Percentiles rank a stretch among this genome's conserved stretches.
These are phyloP conservation scores for Apamea anceps DNA, from an alignment of 2,888 invertebrate genomes.

Conservation along the genomic window DNA sequence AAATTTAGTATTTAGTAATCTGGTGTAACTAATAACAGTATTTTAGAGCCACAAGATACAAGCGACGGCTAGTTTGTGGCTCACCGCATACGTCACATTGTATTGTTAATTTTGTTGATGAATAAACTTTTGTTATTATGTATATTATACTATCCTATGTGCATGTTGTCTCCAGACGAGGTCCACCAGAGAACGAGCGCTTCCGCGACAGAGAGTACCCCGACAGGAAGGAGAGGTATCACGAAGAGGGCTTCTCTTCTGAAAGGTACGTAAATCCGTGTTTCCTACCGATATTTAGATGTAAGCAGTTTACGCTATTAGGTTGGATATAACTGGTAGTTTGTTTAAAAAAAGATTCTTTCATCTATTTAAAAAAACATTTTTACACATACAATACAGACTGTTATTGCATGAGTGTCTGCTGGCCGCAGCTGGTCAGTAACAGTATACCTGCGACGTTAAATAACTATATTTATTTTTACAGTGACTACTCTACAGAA, in stretches of 20 bases:
- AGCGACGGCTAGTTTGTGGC: not conserved
- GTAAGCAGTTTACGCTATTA: slow-evolving; percentile 46
- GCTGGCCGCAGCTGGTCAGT: slow-evolving; percentile 69
- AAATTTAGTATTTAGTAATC: not conserved
- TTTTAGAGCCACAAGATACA: not conserved
- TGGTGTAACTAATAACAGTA: not conserved
- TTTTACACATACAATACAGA: slow-evolving; percentile 44
- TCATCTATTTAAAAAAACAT: slow-evolving; percentile 38
- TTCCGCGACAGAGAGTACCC: slow-evolving; percentile 80
- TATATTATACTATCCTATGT: not conserved
- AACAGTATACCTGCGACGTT: slow-evolving; percentile 78
- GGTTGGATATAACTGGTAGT: slow-evolving; percentile 39
- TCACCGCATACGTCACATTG: not conserved
- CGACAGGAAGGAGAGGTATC: slow-evolving; percentile 83
- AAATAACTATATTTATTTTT: slow-evolving; percentile 89
- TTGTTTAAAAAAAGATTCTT: slow-evolving; percentile 44
- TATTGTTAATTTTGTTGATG: not conserved
- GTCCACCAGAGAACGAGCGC: slow-evolving; percentile 79
- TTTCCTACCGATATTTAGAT: slow-evolving; percentile 36
- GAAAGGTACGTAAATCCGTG: slow-evolving; percentile 78
- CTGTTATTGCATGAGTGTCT: slow-evolving; percentile 77
- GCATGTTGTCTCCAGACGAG: slow-evolving; percentile 72
- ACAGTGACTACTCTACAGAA: slow-evolving; percentile 89
- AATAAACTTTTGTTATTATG: not conserved
- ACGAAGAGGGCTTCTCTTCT: slow-evolving; percentile 78